Conservation (phyloP, 2,113 vertebrate species). For the Plectropomus leopardus region DNA sequence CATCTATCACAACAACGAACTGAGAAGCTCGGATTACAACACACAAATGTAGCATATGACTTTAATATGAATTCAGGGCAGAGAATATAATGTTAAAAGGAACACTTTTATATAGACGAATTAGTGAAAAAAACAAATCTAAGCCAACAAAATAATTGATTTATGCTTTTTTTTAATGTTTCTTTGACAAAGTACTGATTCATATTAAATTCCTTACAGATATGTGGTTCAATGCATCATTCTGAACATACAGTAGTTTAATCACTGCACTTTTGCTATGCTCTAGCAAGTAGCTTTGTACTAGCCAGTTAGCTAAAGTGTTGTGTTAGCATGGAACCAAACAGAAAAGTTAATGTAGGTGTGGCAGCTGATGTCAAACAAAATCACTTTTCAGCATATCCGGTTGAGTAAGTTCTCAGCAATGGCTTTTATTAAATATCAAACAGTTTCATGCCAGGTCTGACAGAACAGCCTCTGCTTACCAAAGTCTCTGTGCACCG, state of each 20-base stretch:
- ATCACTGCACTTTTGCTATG: conserved; percentile 8
- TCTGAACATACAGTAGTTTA: conserved; percentile 12
- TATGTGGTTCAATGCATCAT: neutral
- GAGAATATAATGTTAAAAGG: neutral
- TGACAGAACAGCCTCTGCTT: conserved; percentile 8
- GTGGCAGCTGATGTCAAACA: conserved; percentile 14
- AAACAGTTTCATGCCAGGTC: neutral
- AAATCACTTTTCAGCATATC: conserved; percentile 2
- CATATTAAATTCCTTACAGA: neutral
- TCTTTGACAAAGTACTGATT: conserved; percentile 24
- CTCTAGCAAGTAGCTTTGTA: neutral
- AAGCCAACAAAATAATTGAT: neutral
- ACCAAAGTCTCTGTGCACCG: neutral
- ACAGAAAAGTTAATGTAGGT: conserved; percentile 4
- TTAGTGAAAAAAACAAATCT: neutral
- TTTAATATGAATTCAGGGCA: neutral
- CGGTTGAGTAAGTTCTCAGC: neutral
- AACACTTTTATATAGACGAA: neutral
- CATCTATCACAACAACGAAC: too few relatives aligned
- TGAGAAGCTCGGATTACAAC: too few relatives aligned
- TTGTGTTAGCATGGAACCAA: conserved; percentile 27
- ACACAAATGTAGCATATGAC: too few relatives aligned
- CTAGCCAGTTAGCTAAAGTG: neutral
- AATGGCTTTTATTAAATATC: conserved; percentile 5
- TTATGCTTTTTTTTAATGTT: neutral